Conservation (phyloP, 2,113 vertebrate species). For the Leucoraja erinaceus region DNA sequence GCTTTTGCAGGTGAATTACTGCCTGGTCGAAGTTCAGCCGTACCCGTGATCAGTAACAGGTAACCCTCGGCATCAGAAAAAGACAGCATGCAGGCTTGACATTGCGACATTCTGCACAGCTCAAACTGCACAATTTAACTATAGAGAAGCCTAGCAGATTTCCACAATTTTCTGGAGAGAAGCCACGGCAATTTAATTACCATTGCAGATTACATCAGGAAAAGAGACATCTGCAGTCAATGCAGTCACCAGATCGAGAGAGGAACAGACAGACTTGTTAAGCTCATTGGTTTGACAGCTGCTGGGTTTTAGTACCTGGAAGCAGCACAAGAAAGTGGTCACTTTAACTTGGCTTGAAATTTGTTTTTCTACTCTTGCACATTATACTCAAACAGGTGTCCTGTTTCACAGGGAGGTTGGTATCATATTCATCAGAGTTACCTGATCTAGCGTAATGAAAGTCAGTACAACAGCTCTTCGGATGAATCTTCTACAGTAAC, state of each 20-base stretch:
- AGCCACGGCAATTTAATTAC: slow-evolving; percentile 18
- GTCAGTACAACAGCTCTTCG: slow-evolving; percentile 40
- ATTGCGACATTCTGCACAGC: background rate
- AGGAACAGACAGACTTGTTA: slow-evolving; percentile 27
- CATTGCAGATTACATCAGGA: slow-evolving; percentile 19
- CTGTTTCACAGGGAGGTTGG: slow-evolving; percentile 38
- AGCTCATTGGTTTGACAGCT: slow-evolving; percentile 38
- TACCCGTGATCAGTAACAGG: background rate
- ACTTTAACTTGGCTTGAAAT: slow-evolving; percentile 38
- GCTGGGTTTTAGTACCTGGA: slow-evolving; percentile 23
- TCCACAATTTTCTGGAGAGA: background rate
- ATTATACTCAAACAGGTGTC: slow-evolving; percentile 39
- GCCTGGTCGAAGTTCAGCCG: background rate
- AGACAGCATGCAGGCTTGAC: background rate
- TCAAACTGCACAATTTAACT: background rate
- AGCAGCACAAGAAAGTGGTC: background rate
- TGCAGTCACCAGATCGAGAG: background rate
- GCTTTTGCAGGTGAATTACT: background rate
- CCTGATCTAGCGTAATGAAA: slow-evolving; percentile 2
- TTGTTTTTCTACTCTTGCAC: slow-evolving; percentile 30
- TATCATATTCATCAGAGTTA: slow-evolving; percentile 42
- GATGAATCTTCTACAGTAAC: slow-evolving; percentile 18
- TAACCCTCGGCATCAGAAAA: background rate
- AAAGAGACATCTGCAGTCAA: slow-evolving; percentile 4
- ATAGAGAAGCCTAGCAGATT: background rate